These are phyloP conservation scores for Crotalus viridis DNA, from an alignment of 2,113 vertebrate species.

Conservation along the genomic window DNA sequence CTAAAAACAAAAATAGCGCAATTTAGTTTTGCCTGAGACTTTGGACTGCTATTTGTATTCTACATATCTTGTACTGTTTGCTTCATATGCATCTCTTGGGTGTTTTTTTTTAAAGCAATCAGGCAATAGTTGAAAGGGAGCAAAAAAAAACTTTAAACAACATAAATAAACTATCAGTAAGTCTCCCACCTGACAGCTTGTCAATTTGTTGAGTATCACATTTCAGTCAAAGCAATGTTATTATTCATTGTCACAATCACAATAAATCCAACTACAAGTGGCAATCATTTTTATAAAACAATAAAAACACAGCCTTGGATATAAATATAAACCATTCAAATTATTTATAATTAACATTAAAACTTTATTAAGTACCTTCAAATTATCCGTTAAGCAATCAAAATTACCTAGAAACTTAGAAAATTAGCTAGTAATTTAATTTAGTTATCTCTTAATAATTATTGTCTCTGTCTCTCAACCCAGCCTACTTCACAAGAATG, in stretches of 20 bases:
- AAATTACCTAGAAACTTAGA: not conserved
- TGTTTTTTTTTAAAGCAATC: not conserved
- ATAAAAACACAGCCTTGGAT: not conserved
- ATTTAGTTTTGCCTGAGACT: not conserved
- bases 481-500: not conserved
- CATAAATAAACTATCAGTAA: not conserved
- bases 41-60: not conserved
- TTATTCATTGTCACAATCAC: not conserved
- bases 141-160: not conserved
- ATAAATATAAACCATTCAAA: not conserved
- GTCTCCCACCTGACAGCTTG: not conserved
- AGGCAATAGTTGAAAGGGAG: not conserved
- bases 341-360: not conserved
- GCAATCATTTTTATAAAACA: conserved; percentile 16
- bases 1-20: not conserved
- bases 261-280: not conserved
- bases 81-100: not conserved
- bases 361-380: not conserved
- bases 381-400: not conserved
- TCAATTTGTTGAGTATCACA: not conserved
- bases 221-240: not conserved
- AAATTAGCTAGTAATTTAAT: not conserved
- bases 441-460: not conserved
- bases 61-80: not conserved
- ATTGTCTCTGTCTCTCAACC: not conserved